A percentile compares a stretch with the other conserved stretches of the same genome.
Conservation (phyloP, 2,888 invertebrate genomes). For the Cheilosia vulpina region DNA sequence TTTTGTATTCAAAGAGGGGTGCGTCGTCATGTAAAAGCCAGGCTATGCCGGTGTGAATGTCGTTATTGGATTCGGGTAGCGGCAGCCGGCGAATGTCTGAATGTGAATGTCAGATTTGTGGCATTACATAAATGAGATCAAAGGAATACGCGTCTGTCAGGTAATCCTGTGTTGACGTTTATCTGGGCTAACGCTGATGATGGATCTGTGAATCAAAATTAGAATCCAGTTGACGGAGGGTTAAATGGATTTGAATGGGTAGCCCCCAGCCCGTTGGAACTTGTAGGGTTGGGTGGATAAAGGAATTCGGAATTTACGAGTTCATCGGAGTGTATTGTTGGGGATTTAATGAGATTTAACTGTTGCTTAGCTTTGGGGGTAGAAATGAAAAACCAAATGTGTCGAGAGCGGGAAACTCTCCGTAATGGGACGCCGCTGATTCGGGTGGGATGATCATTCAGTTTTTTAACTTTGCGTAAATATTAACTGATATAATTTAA, state of each 20-base stretch:
- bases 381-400: too few relatives aligned
- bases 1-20: background rate
- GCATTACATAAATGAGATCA: slow-evolving; percentile 2
- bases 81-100: background rate
- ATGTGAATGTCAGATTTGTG: background rate
- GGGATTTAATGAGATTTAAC: too few relatives aligned
- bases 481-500: too few relatives aligned
- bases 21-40: background rate
- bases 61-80: background rate
- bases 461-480: too few relatives aligned
- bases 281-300: background rate
- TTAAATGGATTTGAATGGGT: background rate
- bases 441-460: too few relatives aligned
- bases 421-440: too few relatives aligned
- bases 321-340: background rate
- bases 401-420: too few relatives aligned
- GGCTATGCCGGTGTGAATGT: background rate
- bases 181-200: slow-evolving; percentile 2
- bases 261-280: background rate
- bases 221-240: background rate
- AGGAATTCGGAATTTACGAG: background rate
- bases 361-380: too few relatives aligned
- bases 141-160: slow-evolving; percentile 7
- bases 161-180: background rate
- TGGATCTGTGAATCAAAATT: background rate